Conservation (phyloP, 1,140 invertebrate species). For the Steinernema khuongi region DNA sequence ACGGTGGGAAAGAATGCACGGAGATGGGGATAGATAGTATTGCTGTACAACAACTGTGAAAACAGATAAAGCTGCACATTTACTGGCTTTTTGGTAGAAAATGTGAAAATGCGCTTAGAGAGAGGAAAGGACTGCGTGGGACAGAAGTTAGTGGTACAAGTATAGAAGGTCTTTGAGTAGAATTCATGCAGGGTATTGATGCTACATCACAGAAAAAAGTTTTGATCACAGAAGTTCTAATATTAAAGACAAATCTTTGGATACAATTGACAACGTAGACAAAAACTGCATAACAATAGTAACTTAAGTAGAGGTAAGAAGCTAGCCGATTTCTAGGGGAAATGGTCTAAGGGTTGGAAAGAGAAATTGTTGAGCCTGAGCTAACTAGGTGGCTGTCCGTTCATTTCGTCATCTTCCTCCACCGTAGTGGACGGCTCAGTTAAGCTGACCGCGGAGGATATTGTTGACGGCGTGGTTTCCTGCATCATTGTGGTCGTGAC, state of each 20-base stretch:
- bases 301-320: background rate
- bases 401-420: background rate
- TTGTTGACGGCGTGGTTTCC: background rate
- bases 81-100: background rate
- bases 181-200: background rate
- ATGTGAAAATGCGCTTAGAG: background rate
- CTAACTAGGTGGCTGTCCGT: background rate
- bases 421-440: background rate
- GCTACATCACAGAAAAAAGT: background rate
- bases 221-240: background rate
- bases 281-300: background rate
- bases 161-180: background rate
- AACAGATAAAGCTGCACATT: slow-evolving; percentile 2
- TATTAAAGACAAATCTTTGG: background rate
- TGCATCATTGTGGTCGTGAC: background rate
- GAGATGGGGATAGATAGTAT: background rate
- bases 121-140: background rate
- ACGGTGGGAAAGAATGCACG: background rate
- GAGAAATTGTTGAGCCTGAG: background rate
- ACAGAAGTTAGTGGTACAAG: too few relatives aligned
- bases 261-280: background rate
- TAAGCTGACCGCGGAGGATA: background rate
- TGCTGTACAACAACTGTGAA: background rate
- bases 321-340: background rate
- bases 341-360: background rate